Evolutionary conservation across 2,797 vertebrate genomes (phyloP).

Genomic region (Sciurus carolinensis): DNA sequence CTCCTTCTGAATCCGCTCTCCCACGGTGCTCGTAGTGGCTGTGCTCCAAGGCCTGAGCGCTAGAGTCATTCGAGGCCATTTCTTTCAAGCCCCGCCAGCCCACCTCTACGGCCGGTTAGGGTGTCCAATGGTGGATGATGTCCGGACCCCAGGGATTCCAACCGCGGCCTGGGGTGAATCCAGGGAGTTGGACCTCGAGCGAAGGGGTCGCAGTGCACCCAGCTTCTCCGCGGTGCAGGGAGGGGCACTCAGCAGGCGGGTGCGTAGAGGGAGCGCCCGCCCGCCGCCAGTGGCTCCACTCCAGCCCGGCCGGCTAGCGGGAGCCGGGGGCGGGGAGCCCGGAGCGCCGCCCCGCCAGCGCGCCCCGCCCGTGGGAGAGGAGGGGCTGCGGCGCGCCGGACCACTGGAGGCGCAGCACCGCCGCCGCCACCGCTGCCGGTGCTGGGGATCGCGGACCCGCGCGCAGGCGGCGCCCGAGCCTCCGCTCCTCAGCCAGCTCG

Average conservation of each 20-base stretch:
- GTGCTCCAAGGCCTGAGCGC: neutral
- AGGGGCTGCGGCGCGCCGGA: slow-evolving; percentile 82
- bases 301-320: neutral
- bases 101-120: neutral
- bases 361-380: slow-evolving; percentile 82
- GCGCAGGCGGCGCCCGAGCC: slow-evolving; percentile 70
- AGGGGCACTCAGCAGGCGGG: neutral
- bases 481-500: neutral
- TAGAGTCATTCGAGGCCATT: neutral
- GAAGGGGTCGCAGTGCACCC: slow-evolving; percentile 39
- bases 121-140: neutral
- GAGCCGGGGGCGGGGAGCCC: slow-evolving; percentile 77
- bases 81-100: neutral
- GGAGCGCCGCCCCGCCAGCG: slow-evolving; percentile 71
- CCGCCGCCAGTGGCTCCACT: neutral
- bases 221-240: neutral
- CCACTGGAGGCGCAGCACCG: slow-evolving; percentile 77
- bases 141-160: neutral
- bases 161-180: neutral
- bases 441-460: slow-evolving; percentile 51
- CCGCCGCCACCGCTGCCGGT: slow-evolving; percentile 51
- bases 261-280: neutral
- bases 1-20: neutral
- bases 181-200: neutral
- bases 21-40: neutral